Percentiles rank a stretch among this genome's conserved stretches.
phyloP scores from a whole-genome alignment of 2,797 vertebrate genomes.

The Salmo trutta region DNA sequence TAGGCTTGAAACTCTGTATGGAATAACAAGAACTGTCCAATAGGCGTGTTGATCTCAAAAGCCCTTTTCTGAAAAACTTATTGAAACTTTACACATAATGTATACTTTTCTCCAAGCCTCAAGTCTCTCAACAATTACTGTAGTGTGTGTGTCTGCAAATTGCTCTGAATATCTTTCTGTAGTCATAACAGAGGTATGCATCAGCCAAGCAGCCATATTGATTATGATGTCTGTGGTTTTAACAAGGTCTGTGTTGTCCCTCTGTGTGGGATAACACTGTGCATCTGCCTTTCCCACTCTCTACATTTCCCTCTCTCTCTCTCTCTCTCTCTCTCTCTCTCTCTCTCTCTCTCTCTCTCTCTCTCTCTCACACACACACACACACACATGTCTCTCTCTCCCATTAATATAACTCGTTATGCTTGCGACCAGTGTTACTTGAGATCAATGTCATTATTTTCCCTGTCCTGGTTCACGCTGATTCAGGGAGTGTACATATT shows the following conservation, averaged over 20 bases:
- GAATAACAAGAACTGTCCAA: not conserved
- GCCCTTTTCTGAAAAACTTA: not conserved
- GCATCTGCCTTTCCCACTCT: slow-evolving; percentile 27
- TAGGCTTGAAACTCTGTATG: too few species aligned
- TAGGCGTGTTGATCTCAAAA: not conserved
- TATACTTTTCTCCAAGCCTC: slow-evolving; percentile 63
- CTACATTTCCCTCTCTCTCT: slow-evolving; percentile 24
- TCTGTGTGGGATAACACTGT: slow-evolving; percentile 44
- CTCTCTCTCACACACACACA: too few species aligned
- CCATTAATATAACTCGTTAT: not conserved
- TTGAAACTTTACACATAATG: slow-evolving; percentile 58
- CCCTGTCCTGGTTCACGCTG: slow-evolving; percentile 55
- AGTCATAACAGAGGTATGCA: slow-evolving; percentile 65
- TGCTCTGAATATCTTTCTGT: slow-evolving; percentile 64
- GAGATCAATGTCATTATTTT: slow-evolving; percentile 67
- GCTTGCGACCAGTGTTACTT: slow-evolving; percentile 42
- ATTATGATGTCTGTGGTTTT: slow-evolving; percentile 72
- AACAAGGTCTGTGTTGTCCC: slow-evolving; percentile 70
- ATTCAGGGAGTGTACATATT: slow-evolving; percentile 64
- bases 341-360: slow-evolving; percentile 40
- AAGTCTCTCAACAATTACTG: slow-evolving; percentile 72
- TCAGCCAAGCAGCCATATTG: slow-evolving; percentile 65
- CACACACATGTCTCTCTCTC: too few species aligned
- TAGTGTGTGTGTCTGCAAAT: slow-evolving; percentile 74
- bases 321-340: slow-evolving; percentile 48